Evolutionary conservation across 2,113 vertebrate species (phyloP).

Genomic region (Ahaetulla prasina): DNA sequence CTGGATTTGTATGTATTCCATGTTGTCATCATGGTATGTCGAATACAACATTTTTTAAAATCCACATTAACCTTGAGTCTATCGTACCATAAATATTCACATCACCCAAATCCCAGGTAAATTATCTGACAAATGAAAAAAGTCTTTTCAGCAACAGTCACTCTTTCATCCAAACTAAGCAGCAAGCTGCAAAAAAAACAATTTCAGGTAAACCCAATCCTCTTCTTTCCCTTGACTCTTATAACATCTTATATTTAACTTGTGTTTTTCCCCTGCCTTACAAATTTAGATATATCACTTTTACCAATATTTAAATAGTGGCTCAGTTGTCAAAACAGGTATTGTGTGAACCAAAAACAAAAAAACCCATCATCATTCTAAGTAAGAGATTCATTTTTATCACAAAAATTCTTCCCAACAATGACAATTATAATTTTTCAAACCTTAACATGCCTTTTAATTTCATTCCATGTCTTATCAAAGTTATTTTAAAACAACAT

Average conservation of each 20-base stretch:
- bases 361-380: not conserved
- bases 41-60: too few relatives aligned
- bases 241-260: not conserved
- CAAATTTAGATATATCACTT: too few relatives aligned
- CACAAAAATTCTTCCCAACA: not conserved
- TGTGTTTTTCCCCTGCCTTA: too few relatives aligned
- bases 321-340: not conserved
- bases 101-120: not conserved
- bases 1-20: too few relatives aligned
- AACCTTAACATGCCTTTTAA: not conserved
- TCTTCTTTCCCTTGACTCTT: not conserved
- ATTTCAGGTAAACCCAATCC: not conserved
- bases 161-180: not conserved
- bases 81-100: not conserved
- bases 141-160: not conserved
- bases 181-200: not conserved
- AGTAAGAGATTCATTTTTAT: not conserved
- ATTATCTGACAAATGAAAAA: not conserved
- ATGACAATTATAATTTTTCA: not conserved
- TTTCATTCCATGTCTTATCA: not conserved
- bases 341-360: not conserved
- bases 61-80: not conserved
- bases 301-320: too few relatives aligned
- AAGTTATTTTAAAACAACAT: not conserved
- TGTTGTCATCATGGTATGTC: too few relatives aligned